Percentiles rank a stretch among this genome's conserved stretches.
These are phyloP conservation scores for Drosophila setifemur DNA, from an alignment of 1,140 invertebrate genomes.

Conservation along the genomic window DNA sequence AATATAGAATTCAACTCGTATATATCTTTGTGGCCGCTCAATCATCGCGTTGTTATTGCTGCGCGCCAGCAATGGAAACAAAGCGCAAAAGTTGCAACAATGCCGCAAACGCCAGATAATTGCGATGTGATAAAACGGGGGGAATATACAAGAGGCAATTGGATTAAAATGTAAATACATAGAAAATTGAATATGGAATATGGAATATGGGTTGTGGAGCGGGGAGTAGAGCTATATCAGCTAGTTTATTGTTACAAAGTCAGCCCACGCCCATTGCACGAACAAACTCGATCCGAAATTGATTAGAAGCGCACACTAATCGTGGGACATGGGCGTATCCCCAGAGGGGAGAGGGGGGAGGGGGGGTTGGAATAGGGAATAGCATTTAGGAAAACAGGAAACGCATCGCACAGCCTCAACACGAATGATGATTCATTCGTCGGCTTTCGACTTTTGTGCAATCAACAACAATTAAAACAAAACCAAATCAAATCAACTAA, in stretches of 20 bases:
- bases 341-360: neutral
- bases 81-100: conserved; percentile 74
- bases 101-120: conserved; percentile 54
- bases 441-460: conserved; percentile 54
- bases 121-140: conserved; percentile 62
- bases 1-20: neutral
- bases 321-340: neutral
- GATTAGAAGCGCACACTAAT: conserved; percentile 39
- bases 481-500: conserved; percentile 49
- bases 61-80: conserved; percentile 41
- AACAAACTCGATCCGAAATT: conserved; percentile 35
- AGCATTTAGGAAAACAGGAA: conserved; percentile 10
- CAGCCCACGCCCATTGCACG: neutral
- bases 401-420: conserved; percentile 17
- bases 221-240: too few relatives aligned
- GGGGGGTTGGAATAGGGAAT: neutral
- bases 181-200: too few relatives aligned
- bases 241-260: neutral
- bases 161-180: too few relatives aligned
- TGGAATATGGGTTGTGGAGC: too few relatives aligned
- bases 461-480: conserved; percentile 67
- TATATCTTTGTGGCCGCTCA: neutral
- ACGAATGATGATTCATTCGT: conserved; percentile 22
- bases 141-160: neutral
- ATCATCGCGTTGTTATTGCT: neutral